phyloP scores from a whole-genome alignment of 1,140 invertebrate species.

The Drosophila repleta region DNA sequence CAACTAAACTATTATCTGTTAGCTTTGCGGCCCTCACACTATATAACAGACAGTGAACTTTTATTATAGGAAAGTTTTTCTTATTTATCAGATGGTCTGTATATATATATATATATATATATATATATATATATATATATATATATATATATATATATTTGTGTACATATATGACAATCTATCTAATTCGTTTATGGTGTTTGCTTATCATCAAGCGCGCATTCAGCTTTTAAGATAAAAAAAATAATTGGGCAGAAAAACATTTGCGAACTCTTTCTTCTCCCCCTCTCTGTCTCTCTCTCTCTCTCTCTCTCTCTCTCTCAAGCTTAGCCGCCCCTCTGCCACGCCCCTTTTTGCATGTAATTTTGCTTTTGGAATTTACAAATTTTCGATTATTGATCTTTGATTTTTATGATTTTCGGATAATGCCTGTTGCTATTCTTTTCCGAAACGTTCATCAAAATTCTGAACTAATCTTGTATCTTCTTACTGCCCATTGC shows the following conservation, averaged over 20 bases:
- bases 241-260: neutral
- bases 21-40: too few relatives aligned
- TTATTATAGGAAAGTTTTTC: too few relatives aligned
- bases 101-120: too few relatives aligned
- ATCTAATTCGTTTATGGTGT: slow-evolving; percentile 1
- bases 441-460: too few relatives aligned
- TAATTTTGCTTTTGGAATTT: slow-evolving; percentile 8
- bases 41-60: too few relatives aligned
- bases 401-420: slow-evolving; percentile 1
- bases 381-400: neutral
- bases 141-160: neutral
- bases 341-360: slow-evolving; percentile 6
- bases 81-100: too few relatives aligned
- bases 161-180: neutral
- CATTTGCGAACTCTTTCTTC: neutral
- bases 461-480: slow-evolving; percentile 2
- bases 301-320: neutral
- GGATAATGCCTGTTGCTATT: neutral
- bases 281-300: neutral
- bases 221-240: neutral
- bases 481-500: neutral
- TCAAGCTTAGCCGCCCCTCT: too few relatives aligned
- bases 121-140: too few relatives aligned
- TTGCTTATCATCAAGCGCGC: slow-evolving; percentile 5
- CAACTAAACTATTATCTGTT: too few relatives aligned